Evolutionary conservation across 2,888 invertebrate species (phyloP).

Genomic region (Malacosoma neustria): DNA sequence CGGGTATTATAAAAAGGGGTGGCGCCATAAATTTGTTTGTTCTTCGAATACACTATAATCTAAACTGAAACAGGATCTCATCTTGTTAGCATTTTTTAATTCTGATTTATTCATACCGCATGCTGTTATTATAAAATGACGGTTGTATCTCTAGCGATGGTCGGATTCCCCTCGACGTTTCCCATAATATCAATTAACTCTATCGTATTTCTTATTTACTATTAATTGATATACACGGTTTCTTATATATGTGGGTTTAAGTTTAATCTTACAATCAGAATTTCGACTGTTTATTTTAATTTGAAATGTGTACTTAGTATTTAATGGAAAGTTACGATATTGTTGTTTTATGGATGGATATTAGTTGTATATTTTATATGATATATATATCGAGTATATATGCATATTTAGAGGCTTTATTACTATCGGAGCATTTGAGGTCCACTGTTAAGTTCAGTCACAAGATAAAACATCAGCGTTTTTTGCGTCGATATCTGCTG

Average conservation of each 20-base stretch:
- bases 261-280: slow-evolving; percentile 8
- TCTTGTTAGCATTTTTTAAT: slow-evolving; percentile 55
- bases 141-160: slow-evolving; percentile 41
- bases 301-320: too few species aligned
- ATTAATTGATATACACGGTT: slow-evolving; percentile 19
- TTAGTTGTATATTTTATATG: too few species aligned
- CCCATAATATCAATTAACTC: slow-evolving; percentile 66
- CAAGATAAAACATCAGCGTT: too few species aligned
- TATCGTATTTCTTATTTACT: slow-evolving; percentile 43
- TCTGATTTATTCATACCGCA: slow-evolving; percentile 64
- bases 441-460: too few species aligned
- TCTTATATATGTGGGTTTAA: slow-evolving; percentile 27
- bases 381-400: too few species aligned
- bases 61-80: slow-evolving; percentile 48
- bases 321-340: too few species aligned
- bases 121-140: slow-evolving; percentile 58
- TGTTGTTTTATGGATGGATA: too few species aligned
- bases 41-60: slow-evolving; percentile 58
- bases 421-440: too few species aligned
- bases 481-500: too few species aligned
- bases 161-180: slow-evolving; percentile 47
- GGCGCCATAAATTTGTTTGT: slow-evolving; percentile 53
- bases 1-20: slow-evolving; percentile 35
- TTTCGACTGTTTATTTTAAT: background rate
- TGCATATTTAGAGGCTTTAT: too few species aligned